Conservation (phyloP, 1,140 invertebrate genomes). For the Drosophila sp. region DNA sequence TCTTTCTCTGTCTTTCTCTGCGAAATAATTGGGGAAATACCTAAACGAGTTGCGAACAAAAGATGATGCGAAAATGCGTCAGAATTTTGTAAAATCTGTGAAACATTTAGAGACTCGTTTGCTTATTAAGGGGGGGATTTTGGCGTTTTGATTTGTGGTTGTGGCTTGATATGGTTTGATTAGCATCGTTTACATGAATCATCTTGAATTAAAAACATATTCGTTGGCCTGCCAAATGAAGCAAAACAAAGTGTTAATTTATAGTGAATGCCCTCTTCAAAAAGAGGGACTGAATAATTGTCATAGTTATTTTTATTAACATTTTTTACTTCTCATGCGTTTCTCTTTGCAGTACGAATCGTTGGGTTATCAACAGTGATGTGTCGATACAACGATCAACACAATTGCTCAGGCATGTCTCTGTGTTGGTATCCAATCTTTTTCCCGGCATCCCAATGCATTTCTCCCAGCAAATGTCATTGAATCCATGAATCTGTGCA, state of each 20-base stretch:
- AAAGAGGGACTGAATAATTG: too few relatives aligned
- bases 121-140: neutral
- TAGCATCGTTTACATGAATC: constrained; percentile 16
- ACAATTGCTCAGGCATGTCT: constrained; percentile 95
- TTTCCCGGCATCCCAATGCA: constrained; percentile 94
- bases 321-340: neutral
- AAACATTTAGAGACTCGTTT: neutral
- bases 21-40: constrained; percentile 53
- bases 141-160: constrained; percentile 14
- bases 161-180: constrained; percentile 20
- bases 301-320: too few relatives aligned
- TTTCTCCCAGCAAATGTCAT: constrained; percentile 97
- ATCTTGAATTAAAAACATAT: neutral
- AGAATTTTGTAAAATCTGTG: constrained; percentile 5
- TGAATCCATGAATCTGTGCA: constrained; percentile 94
- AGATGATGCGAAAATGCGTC: constrained; percentile 7
- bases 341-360: constrained; percentile 85
- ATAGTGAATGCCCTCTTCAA: neutral
- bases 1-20: neutral
- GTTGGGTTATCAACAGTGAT: constrained; percentile 92
- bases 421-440: constrained; percentile 93
- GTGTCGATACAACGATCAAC: constrained; percentile 97
- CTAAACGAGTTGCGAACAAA: constrained; percentile 9
- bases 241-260: neutral
- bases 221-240: neutral